Evolutionary conservation across 2,797 vertebrate species (phyloP).

Genomic region (Lutjanus campechanus): DNA sequence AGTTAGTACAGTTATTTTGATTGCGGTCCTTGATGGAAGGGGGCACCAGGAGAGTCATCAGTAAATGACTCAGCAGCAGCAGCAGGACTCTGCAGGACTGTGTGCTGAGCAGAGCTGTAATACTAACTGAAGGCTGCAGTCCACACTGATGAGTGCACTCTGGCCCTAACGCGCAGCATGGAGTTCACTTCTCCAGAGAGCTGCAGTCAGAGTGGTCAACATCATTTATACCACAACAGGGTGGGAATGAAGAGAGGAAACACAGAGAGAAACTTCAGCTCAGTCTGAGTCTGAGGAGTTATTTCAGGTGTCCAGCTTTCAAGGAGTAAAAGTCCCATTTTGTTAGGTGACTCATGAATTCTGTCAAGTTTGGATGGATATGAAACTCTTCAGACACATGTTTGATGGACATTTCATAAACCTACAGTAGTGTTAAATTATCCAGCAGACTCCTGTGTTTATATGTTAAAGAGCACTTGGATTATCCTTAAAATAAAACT

Average conservation of each 20-base stretch:
- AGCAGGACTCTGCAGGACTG: slow-evolving; percentile 25
- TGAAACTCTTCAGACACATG: background rate
- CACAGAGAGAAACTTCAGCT: slow-evolving; percentile 9
- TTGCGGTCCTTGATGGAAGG: too few species aligned
- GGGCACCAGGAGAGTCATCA: too few species aligned
- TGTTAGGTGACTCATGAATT: background rate
- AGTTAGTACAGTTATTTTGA: too few species aligned
- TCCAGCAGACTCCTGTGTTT: too few species aligned
- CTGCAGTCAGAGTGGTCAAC: slow-evolving; percentile 59
- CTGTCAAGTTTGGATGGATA: background rate
- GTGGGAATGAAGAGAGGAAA: slow-evolving; percentile 13
- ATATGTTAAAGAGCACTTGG: background rate
- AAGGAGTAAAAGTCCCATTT: background rate
- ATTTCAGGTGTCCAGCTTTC: background rate
- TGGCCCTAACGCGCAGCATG: slow-evolving; percentile 61
- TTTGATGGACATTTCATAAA: too few species aligned
- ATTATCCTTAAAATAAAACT: background rate
- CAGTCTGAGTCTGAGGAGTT: background rate
- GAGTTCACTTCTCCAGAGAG: slow-evolving; percentile 55
- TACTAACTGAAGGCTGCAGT: slow-evolving; percentile 67
- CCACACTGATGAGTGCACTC: slow-evolving; percentile 67
- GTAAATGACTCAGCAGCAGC: too few species aligned
- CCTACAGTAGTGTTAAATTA: too few species aligned
- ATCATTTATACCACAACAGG: slow-evolving; percentile 53
- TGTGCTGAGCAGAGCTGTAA: slow-evolving; percentile 51